phyloP scores from a whole-genome alignment of 1,140 invertebrate genomes.

The Brachionus manjavacas region DNA sequence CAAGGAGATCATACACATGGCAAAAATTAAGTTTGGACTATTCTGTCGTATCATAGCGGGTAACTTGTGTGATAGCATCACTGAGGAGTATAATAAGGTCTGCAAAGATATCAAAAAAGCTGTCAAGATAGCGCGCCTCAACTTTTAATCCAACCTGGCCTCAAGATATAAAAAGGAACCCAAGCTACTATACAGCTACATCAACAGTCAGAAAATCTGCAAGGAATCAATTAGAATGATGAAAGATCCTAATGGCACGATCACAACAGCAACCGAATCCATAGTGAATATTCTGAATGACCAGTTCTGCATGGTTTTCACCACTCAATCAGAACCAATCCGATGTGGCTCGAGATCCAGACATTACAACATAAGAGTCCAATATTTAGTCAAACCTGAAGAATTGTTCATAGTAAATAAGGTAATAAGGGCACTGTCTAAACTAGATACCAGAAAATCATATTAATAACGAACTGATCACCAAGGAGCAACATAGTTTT shows the following conservation, averaged over 20 bases:
- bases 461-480: too few relatives aligned
- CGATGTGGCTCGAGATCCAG: background rate
- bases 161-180: background rate
- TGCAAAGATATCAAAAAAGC: background rate
- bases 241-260: background rate
- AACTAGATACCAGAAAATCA: too few relatives aligned
- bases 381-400: background rate
- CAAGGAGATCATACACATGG: background rate
- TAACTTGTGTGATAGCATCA: background rate
- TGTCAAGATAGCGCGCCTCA: background rate
- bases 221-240: background rate
- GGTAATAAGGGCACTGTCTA: background rate
- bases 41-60: background rate
- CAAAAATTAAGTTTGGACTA: background rate
- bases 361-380: background rate
- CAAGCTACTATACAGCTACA: background rate
- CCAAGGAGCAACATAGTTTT: too few relatives aligned
- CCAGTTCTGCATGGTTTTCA: background rate
- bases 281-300: background rate
- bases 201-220: background rate
- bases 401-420: background rate
- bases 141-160: background rate
- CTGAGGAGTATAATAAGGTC: background rate
- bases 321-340: background rate
- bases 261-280: too few relatives aligned